Percentiles rank a stretch among this genome's conserved stretches.
These are phyloP conservation scores for Hemibagrus guttatus DNA, from an alignment of 2,797 vertebrate species.

Conservation along the genomic window DNA sequence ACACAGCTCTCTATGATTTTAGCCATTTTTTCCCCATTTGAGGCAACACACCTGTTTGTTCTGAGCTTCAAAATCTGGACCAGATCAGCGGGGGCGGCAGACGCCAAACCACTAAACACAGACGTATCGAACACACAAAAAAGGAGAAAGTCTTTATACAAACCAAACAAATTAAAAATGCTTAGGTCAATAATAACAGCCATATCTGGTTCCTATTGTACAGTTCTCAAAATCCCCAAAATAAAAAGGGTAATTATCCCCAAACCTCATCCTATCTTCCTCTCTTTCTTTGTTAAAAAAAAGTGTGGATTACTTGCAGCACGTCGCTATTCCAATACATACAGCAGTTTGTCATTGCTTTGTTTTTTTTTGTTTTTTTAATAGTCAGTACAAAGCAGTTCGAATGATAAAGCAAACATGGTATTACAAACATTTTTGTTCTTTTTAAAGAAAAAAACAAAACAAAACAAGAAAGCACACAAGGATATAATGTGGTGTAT, in stretches of 20 bases:
- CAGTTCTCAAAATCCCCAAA: conserved; percentile 82
- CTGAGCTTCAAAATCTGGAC: conserved; percentile 75
- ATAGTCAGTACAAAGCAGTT: conserved; percentile 95
- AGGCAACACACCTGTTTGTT: conserved; percentile 75
- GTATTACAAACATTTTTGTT: conserved; percentile 79
- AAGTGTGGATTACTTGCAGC: conserved; percentile 94
- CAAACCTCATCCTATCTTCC: conserved; percentile 47
- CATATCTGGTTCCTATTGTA: conserved; percentile 92
- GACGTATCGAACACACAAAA: conserved; percentile 83
- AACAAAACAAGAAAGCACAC: conserved; percentile 71
- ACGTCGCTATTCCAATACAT: conserved; percentile 93
- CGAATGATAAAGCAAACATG: conserved; percentile 82
- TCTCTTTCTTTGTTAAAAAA: conserved; percentile 70
- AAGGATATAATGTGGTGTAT: conserved; percentile 88
- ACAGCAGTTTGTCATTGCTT: conserved; percentile 81
- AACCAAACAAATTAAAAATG: conserved; percentile 82
- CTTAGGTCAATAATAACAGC: conserved; percentile 86
- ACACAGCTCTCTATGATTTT: conserved; percentile 49
- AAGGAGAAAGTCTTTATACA: conserved; percentile 81
- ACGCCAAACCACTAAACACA: conserved; percentile 82
- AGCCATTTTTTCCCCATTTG: conserved; percentile 72
- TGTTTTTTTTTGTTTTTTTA: conserved; percentile 71
- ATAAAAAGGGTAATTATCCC: conserved; percentile 79
- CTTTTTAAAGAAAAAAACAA: conserved; percentile 57
- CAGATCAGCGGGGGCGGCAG: conserved; percentile 85